Percentiles rank a stretch among this genome's conserved stretches.
These are phyloP conservation scores for Otis tarda DNA, from an alignment of 2,113 vertebrate genomes.

Conservation along the genomic window DNA sequence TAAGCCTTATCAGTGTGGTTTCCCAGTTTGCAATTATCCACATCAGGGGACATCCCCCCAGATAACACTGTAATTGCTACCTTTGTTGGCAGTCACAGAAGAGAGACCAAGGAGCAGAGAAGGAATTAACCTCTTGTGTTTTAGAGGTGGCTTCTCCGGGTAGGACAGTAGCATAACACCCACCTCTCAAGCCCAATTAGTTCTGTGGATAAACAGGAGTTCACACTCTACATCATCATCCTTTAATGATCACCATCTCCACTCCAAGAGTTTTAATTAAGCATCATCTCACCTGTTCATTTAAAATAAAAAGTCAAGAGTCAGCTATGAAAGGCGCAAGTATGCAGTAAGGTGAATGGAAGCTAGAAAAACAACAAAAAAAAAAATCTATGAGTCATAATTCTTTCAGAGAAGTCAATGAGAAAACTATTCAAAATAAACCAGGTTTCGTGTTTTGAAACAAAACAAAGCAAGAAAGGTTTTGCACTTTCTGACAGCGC, in stretches of 20 bases:
- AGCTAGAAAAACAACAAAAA: neutral
- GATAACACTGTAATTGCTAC: slow-evolving; percentile 35
- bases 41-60: neutral
- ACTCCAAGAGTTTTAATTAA: slow-evolving; percentile 15
- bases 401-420: neutral
- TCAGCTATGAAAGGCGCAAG: slow-evolving; percentile 28
- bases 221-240: slow-evolving; percentile 11
- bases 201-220: slow-evolving; percentile 1
- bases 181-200: neutral
- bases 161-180: neutral
- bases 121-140: neutral
- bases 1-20: neutral
- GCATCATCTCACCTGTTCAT: neutral
- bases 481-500: neutral
- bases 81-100: slow-evolving; percentile 27
- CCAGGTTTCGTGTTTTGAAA: neutral
- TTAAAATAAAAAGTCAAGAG: neutral
- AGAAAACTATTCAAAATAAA: neutral
- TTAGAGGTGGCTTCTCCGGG: neutral
- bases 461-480: neutral
- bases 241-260: slow-evolving; percentile 22
- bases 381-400: neutral
- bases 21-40: slow-evolving; percentile 2
- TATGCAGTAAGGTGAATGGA: neutral
- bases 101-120: slow-evolving; percentile 11